Evolutionary conservation across 30 jellyfish, hydroid and myxozoan genomes (phyloP), one percentile per base, ranked within the genome.

Genomic region (Pelagia noctiluca): DNA sequence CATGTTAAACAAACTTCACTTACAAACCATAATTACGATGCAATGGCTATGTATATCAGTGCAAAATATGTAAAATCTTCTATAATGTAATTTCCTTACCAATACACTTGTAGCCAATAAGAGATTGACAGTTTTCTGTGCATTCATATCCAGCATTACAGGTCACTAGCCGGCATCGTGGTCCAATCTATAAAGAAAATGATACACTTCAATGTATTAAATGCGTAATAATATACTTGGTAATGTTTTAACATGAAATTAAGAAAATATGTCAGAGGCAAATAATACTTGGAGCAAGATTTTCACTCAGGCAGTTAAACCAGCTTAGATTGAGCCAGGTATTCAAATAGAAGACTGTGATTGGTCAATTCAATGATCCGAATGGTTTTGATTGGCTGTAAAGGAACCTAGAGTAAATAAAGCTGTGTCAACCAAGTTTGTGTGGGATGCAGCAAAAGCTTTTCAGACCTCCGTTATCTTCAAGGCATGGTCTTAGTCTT

Each of bases 141-240:
- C 89, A 79, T 33, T 36, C 63, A 30, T 34, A 79, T 10, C 89
- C 89, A 21, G 82, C 46, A 21, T 25, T 18, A 37, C 89, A 79
- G 30, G 50, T 1, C 0, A 33, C 24, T 0, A 62, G 23, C 31
- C 82, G 89, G 34, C 89, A 79, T 2, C 89, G 65, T 2, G 89
- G 89, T 11, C 89, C 89, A 42, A 48, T 32, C 89, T 79, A 29
- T 2, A 30, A 53, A 28, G 30, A 13, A 71, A 71, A 25, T 12
- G 8, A 5, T 5, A 42, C 57, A 8, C 57, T 8, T 5, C 57
- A 16, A 16, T 16, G 57, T 42, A 5, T 8, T 42, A 42, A 8
- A 8, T 5, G 16, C 57, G 12, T 42, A 5, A 42, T 16, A 42
- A 42, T 5, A 16, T 42, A 42, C 8, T 42, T 5, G 8, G 57